Percentiles rank a stretch among this genome's conserved stretches.
Evolutionary conservation across 2,797 vertebrate species (phyloP).

Genomic region (Onychomys leucogaster): DNA sequence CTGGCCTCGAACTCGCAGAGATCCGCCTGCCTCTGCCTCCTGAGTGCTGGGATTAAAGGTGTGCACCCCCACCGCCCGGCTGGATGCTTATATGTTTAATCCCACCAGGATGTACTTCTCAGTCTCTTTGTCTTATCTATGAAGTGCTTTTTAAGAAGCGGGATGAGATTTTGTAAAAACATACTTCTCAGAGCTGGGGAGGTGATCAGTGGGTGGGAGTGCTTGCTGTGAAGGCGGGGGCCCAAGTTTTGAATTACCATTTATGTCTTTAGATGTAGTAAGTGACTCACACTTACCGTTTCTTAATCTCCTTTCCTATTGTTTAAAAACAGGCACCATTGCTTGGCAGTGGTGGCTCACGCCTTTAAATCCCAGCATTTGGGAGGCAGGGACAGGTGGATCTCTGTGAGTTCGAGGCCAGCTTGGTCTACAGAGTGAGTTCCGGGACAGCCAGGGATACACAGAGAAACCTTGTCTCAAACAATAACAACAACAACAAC

Average conservation of each 20-base stretch:
- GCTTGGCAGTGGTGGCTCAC: not conserved
- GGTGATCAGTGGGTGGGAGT: not conserved
- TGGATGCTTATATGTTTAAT: constrained; percentile 12
- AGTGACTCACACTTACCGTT: not conserved
- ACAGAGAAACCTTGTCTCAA: not conserved
- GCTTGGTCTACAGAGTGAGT: not conserved
- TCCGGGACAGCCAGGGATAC: not conserved
- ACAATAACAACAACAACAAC: not conserved
- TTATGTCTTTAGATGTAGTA: constrained; percentile 46
- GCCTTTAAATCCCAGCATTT: not conserved
- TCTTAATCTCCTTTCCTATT: constrained; percentile 3
- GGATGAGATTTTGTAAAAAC: not conserved
- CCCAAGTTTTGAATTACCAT: not conserved
- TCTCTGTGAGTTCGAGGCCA: not conserved
- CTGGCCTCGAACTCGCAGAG: too few relatives aligned
- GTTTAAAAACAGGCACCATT: not conserved
- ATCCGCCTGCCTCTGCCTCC: too few relatives aligned
- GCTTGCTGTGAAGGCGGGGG: not conserved
- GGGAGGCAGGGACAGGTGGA: not conserved
- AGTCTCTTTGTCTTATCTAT: not conserved
- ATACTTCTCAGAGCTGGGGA: not conserved
- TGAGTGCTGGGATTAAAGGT: too few relatives aligned
- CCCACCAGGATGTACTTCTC: not conserved
- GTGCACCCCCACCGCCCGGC: too few relatives aligned
- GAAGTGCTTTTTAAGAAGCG: constrained; percentile 10